These are phyloP conservation scores for Nettapus auritus DNA, from an alignment of 2,113 vertebrate species.

Conservation along the genomic window DNA sequence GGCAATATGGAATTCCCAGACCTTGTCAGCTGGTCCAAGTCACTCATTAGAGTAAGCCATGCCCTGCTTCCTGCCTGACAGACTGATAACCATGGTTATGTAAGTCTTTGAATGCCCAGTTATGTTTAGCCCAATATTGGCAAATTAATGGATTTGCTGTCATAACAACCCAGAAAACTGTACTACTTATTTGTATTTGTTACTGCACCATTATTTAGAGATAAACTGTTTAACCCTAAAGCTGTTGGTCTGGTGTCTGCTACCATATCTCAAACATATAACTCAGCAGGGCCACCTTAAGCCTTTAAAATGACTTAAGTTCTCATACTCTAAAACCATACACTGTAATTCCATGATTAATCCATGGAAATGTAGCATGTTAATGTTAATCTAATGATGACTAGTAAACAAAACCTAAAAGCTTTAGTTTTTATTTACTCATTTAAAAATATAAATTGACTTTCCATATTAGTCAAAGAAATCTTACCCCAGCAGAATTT, in stretches of 20 bases:
- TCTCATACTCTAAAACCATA: too few species aligned
- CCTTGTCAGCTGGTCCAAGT: neutral
- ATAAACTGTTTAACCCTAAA: neutral
- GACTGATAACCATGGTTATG: too few species aligned
- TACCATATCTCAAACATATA: neutral
- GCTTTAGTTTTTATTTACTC: neutral
- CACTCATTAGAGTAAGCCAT: too few species aligned
- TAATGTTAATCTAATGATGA: neutral
- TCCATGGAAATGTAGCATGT: neutral
- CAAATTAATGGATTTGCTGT: too few species aligned
- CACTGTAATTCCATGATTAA: too few species aligned
- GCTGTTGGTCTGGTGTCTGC: neutral
- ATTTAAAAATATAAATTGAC: conserved; percentile 34
- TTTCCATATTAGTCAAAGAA: conserved; percentile 83
- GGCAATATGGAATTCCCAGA: neutral
- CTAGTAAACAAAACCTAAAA: neutral
- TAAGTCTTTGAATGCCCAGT: too few species aligned
- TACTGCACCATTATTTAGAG: rapidly evolving
- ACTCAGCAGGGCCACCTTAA: too few species aligned
- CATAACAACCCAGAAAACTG: rapidly evolving
- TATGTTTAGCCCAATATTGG: too few species aligned
- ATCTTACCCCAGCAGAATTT: too few species aligned
- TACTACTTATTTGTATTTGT: rapidly evolving
- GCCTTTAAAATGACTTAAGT: too few species aligned
- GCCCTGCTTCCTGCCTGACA: too few species aligned